Base-by-base conservation (phyloP, 2,888 invertebrate species). In the Meteorus cinctellus region DNA sequence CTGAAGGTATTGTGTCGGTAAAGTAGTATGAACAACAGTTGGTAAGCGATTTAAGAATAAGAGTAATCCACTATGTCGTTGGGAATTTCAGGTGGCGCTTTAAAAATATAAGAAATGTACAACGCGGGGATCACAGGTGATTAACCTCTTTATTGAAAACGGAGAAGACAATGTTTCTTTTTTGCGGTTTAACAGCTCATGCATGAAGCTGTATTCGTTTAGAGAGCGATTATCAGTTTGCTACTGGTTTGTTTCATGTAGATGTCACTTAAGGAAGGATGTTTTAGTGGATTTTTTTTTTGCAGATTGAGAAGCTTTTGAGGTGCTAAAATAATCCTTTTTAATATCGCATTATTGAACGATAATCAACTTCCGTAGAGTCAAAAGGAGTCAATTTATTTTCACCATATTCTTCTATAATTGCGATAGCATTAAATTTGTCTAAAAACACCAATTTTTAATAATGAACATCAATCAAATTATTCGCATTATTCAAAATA, bases 121-220 rank as follows among this genome's bases (percentile, higher is more conserved):
- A 31, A 45, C 36, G 34, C 41, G 71, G 16, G 51, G 59, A 75
- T 71, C 41, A 66, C 71, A 59, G 75, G 68, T 75, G 75, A 75
- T 71, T 75, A 71, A 75, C 71, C 75, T 75, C 41, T 65, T 45
- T 19, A 55, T 4, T 55, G 66, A 19, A 41, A 62, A 51, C 51
- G 51, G 24, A 65, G 34, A 66, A 45, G 24, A 55, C 34, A 59
- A 12, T 19, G 60, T 41, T 66, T 16, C 66, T 66, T 71, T 71
- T 75, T 65, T 75, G 75, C 27, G 74, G 75, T 75, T 75, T 66
- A 66, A 66, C 71, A 31, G 60, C 66, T 71, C 75, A 75, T 59
- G 71, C 71, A 75, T 62, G 59, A 75, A 75, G 59, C 66, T 66
- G 59, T 48, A n/a, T 6, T 59, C 75, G 59, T 71, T 75, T 75